Conservation (phyloP, 2,113 vertebrate species). For the Zosterops lateralis region DNA sequence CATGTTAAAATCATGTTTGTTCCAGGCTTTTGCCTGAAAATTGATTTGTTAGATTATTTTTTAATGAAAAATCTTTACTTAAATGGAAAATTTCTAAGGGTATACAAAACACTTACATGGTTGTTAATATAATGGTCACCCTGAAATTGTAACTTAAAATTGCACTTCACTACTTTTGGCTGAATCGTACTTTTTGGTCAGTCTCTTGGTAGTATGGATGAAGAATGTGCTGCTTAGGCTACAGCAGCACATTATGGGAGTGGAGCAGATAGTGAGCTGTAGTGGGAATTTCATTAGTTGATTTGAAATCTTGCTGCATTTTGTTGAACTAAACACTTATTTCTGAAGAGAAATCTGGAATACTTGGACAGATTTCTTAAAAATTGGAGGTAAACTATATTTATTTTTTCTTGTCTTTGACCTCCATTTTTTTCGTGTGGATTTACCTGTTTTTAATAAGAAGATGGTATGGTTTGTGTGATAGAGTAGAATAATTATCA, state of each 20-base stretch:
- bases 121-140: not conserved
- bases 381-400: not conserved
- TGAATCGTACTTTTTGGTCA: accelerated
- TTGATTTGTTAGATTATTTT: not conserved
- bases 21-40: not conserved
- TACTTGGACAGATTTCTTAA: not conserved
- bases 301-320: not conserved
- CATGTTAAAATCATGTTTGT: not conserved
- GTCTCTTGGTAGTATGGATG: not conserved
- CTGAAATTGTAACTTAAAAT: not conserved
- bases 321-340: not conserved
- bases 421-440: not conserved
- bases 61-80: not conserved
- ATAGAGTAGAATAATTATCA: not conserved
- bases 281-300: not conserved
- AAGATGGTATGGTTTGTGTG: not conserved
- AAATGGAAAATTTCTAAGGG: not conserved
- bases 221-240: not conserved
- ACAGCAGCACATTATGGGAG: not conserved
- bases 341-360: not conserved
- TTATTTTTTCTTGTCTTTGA: not conserved
- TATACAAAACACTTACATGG: not conserved
- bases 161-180: not conserved
- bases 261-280: not conserved
- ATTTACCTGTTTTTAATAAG: not conserved